Evolutionary conservation across 2,888 invertebrate species (phyloP), one percentile per base, ranked within the genome.

Genomic region (Agrochola lychnidis): DNA sequence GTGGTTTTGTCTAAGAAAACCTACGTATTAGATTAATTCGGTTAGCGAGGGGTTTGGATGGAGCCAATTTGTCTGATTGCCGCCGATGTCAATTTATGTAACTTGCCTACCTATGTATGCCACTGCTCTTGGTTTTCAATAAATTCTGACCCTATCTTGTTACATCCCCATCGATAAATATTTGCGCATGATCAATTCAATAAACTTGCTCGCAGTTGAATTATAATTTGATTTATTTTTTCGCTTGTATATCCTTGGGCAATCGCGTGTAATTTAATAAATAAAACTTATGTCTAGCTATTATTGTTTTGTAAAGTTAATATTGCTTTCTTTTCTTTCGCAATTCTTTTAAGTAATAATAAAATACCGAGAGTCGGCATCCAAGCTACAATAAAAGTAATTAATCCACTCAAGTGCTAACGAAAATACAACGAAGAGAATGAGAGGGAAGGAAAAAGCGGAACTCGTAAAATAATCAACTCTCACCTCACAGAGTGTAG

Each of bases 41-140:
- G 94, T 94, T 92, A 93, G 85, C 73, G 87, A 95, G 96, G 96
- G 96, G 95, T 90, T 93, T 92, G 93, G 95, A 92, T 91, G 94
- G 94, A 96, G 94, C 95, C 97, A 97, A 97, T 97, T 97, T 97
- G 97, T 96, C 97, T 97, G 97, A 97, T 97, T 97, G 97, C 96
- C 94, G 93, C 94, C 94, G 89, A 94, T 96, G 93, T 94, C 94
- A 94, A 95, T 95, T 93, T 94, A 93, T 94, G 92, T 94, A 93
- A 92, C 92, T 91, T 91, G 93, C 92, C 94, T 95, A 94, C 93
- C 94, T 95, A 95, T 94, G 93, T 95, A 93, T 92, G 90, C 90
- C 72, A 90, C 90, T 92, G 90, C 90, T 89, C 88, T 92, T 93
- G 93, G 93, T 94, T 95, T 95, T 93, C 95, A 94, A 96, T 96